Base-by-base conservation (phyloP, 2,888 invertebrate genomes). In the Carpatolechia fugitivella region DNA sequence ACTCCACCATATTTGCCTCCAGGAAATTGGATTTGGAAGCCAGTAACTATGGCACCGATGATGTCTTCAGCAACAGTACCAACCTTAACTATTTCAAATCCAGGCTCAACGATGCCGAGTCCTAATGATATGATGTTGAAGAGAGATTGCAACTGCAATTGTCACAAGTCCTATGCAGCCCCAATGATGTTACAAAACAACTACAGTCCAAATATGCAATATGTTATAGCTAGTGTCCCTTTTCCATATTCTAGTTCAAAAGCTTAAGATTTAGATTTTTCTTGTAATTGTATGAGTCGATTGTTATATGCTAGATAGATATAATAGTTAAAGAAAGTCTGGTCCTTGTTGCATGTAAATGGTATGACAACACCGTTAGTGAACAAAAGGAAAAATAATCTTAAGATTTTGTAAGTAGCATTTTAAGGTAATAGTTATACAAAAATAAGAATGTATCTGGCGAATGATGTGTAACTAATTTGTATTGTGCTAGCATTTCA, bases 11-110 rank as follows among this genome's bases (percentile, higher is more conserved):
- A 68, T 48, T 51, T 74, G 1, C 55, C 76, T 29, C 53, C 72
- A 8, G 73, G 70, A 31, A 76, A 75, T 41, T 60, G 80, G 16
- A 41, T 82, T 50, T 84, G 80, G 82, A 82, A 80, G 55, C 80
- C 81, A 13, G 51, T 77, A 24, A 75, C 64, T 53, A 58, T 70
- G 3, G 53, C 74, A 58, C 69, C 78, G 13, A 46, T 75, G 10
- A 59, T 74, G 55, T 53, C 73, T 33, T 47, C 72, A n/a, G 65
- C 59, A 20, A 24, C 31, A 18, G 16, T 68, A 38, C 46, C 71
- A 4, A 38, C 61, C 2, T 44, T 59, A 1, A 29, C 65, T 18
- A 49, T 66, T 29, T 3, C 62, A 11, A 63, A 56, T 16, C 47
- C 65, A 50, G 56, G 58, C 24, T 46, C 56, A 2, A 33, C 56